These are phyloP conservation scores for Melinopterus prodromus DNA, from an alignment of 2,888 invertebrate genomes.

Conservation along the genomic window DNA sequence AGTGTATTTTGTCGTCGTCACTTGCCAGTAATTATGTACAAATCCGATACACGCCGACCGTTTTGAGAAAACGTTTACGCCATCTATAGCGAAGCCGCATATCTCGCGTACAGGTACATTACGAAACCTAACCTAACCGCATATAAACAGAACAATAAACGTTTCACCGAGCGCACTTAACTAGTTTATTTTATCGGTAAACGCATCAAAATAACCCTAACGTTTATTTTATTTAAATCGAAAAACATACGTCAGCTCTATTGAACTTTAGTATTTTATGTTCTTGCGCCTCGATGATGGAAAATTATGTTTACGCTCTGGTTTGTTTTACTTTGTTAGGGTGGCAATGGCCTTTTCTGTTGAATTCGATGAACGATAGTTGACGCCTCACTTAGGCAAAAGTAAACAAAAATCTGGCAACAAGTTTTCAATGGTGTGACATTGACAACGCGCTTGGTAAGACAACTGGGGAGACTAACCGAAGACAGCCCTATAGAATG, in stretches of 20 bases:
- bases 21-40: constrained; percentile 16
- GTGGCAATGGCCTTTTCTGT: background rate
- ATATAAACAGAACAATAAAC: constrained; percentile 17
- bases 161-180: constrained; percentile 13
- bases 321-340: background rate
- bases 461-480: too few species aligned
- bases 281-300: background rate
- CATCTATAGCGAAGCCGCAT: constrained; percentile 17
- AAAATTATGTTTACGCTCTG: background rate
- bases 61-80: constrained; percentile 11
- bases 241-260: background rate
- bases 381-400: too few species aligned
- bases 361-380: too few species aligned
- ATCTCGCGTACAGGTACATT: background rate
- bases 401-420: too few species aligned
- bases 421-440: too few species aligned
- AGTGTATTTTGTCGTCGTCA: constrained; percentile 5
- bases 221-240: background rate
- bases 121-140: constrained; percentile 15
- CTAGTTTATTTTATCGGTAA: constrained; percentile 16
- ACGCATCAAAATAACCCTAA: background rate
- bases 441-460: too few species aligned
- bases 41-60: constrained; percentile 9
- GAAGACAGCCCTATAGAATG: too few species aligned
- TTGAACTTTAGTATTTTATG: background rate